A percentile compares a stretch with the other conserved stretches of the same genome.
phyloP scores from a whole-genome alignment of 2,888 invertebrate genomes.

The Drosophila meridionalis region DNA sequence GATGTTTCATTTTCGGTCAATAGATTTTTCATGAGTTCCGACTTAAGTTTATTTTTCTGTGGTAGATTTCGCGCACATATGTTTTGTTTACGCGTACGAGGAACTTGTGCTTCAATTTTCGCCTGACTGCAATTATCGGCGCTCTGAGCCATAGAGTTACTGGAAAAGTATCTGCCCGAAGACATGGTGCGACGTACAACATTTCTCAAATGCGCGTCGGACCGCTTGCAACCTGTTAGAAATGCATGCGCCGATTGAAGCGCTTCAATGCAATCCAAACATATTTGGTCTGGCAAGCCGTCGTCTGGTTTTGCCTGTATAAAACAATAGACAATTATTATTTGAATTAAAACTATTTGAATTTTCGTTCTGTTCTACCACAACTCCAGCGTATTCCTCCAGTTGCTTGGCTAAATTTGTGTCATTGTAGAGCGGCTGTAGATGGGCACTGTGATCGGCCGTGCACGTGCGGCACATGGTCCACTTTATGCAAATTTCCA shows the following conservation, averaged over 20 bases:
- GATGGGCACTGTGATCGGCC: constrained; percentile 27
- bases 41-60: neutral
- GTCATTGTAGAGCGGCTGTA: constrained; percentile 70
- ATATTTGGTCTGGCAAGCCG: constrained; percentile 79
- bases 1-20: neutral
- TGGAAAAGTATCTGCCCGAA: constrained; percentile 32
- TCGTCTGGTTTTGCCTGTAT: constrained; percentile 70
- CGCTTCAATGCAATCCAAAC: constrained; percentile 43
- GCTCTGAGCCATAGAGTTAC: neutral
- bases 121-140: neutral
- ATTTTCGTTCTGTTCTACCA: constrained; percentile 39
- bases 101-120: neutral
- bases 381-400: constrained; percentile 76
- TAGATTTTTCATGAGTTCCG: neutral
- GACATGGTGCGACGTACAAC: constrained; percentile 61
- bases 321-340: neutral
- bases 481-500: constrained; percentile 83
- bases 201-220: constrained; percentile 47
- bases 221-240: constrained; percentile 44
- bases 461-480: constrained; percentile 81
- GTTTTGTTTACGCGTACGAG: constrained; percentile 15
- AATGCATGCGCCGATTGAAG: constrained; percentile 47
- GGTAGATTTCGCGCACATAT: neutral
- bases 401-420: constrained; percentile 58
- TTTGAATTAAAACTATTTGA: neutral